Evolutionary conservation across 2,113 vertebrate genomes (phyloP).

Genomic region (Baryphthengus martii): DNA sequence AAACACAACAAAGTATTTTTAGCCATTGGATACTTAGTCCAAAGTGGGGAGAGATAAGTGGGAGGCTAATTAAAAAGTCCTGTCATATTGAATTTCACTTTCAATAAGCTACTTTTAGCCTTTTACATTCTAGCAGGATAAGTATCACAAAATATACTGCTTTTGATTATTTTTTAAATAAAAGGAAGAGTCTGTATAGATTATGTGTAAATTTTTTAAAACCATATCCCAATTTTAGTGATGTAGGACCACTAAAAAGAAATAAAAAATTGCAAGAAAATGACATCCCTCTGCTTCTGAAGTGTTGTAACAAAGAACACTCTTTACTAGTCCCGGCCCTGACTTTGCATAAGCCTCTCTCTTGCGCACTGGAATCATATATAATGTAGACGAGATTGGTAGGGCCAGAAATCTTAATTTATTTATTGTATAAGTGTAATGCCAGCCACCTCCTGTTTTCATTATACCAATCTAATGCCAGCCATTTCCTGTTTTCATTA

Average conservation of each 20-base stretch:
- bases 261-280: not conserved
- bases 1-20: not conserved
- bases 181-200: not conserved
- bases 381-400: slow-evolving; percentile 64
- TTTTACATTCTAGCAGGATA: not conserved
- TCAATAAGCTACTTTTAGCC: not conserved
- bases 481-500: slow-evolving; percentile 86
- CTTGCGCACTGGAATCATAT: not conserved
- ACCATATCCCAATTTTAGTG: not conserved
- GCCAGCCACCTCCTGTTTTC: slow-evolving; percentile 80
- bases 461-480: slow-evolving; percentile 80
- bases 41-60: not conserved
- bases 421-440: slow-evolving; percentile 68
- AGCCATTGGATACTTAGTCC: not conserved
- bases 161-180: not conserved
- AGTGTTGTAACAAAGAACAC: not conserved
- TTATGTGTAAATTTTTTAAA: not conserved
- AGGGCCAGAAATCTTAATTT: slow-evolving; percentile 72
- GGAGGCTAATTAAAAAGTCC: not conserved
- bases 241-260: not conserved
- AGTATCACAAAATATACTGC: not conserved
- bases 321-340: not conserved
- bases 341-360: not conserved
- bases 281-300: not conserved
- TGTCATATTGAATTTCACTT: not conserved